Evolutionary conservation across 2,113 vertebrate genomes (phyloP).

Genomic region (Lates calcarifer): DNA sequence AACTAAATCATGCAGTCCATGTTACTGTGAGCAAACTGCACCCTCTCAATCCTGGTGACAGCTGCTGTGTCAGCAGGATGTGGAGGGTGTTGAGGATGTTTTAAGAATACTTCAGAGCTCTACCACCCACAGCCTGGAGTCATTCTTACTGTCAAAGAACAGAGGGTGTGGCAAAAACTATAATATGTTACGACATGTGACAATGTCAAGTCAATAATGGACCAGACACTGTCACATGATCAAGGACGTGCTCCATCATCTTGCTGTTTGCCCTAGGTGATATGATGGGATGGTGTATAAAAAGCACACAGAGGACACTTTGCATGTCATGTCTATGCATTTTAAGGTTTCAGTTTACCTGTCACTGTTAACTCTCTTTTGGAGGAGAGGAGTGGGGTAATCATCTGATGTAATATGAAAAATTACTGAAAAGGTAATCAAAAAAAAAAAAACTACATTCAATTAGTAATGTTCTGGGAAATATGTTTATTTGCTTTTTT

Average conservation of each 20-base stretch:
- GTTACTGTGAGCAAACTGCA: constrained; percentile 5
- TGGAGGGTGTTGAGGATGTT: neutral
- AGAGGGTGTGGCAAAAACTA: neutral
- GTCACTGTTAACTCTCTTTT: no score
- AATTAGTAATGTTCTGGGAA: neutral
- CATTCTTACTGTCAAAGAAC: neutral
- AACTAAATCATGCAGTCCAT: neutral
- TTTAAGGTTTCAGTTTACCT: no score
- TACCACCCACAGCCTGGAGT: neutral
- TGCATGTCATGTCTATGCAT: no score
- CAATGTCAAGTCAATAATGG: constrained; percentile 14
- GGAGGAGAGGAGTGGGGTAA: no score
- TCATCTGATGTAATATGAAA: neutral
- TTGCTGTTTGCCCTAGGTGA: neutral
- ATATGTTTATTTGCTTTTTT: neutral
- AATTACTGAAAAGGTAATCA: no score
- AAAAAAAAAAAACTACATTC: no score
- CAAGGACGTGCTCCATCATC: constrained; percentile 33
- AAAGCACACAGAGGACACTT: no score
- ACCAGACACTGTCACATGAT: neutral
- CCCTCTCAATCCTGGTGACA: constrained; percentile 32
- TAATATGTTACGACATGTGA: constrained; percentile 8
- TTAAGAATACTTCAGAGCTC: constrained; percentile 20
- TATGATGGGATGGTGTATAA: no score
- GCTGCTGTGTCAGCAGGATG: constrained; percentile 42